A percentile compares a stretch with the other conserved stretches of the same genome.
phyloP scores from a whole-genome alignment of 2,113 vertebrate species.

The Ophiodon elongatus region DNA sequence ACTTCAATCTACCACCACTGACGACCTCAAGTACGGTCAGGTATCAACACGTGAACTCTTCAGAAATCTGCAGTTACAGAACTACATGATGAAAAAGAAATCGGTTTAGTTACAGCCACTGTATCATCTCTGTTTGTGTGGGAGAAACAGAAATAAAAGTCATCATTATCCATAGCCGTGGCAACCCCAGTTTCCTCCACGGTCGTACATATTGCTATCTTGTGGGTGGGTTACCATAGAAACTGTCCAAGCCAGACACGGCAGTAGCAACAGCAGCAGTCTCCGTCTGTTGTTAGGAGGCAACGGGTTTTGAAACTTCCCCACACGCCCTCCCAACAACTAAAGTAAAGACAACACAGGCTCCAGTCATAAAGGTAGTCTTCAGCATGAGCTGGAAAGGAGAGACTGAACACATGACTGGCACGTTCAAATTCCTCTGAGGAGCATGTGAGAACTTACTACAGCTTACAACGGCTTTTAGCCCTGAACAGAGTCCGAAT shows the following conservation, averaged over 20 bases:
- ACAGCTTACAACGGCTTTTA: constrained; percentile 47
- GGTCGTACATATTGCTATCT: constrained; percentile 73
- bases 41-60: constrained; percentile 9
- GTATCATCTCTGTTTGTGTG: constrained; percentile 64
- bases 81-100: constrained; percentile 43
- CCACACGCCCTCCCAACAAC: constrained; percentile 21
- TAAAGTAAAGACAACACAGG: constrained; percentile 23
- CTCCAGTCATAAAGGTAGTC: constrained; percentile 31
- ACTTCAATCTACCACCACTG: background rate
- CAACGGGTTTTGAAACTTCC: constrained; percentile 61
- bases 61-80: constrained; percentile 6
- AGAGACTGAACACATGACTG: constrained; percentile 65
- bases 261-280: constrained; percentile 75
- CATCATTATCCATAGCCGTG: constrained; percentile 81
- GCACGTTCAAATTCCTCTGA: constrained; percentile 67
- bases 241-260: constrained; percentile 86
- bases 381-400: constrained; percentile 26
- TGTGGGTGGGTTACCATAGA: constrained; percentile 87
- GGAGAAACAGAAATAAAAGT: constrained; percentile 67
- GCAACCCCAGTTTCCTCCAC: constrained; percentile 80
- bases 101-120: constrained; percentile 29
- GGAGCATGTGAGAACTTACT: constrained; percentile 74
- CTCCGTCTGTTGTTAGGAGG: constrained; percentile 69
- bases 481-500: constrained; percentile 30
- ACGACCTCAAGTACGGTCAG: constrained; percentile 25